Conservation (phyloP, 2,113 vertebrate species). For the Oncorhynchus kisutch region DNA sequence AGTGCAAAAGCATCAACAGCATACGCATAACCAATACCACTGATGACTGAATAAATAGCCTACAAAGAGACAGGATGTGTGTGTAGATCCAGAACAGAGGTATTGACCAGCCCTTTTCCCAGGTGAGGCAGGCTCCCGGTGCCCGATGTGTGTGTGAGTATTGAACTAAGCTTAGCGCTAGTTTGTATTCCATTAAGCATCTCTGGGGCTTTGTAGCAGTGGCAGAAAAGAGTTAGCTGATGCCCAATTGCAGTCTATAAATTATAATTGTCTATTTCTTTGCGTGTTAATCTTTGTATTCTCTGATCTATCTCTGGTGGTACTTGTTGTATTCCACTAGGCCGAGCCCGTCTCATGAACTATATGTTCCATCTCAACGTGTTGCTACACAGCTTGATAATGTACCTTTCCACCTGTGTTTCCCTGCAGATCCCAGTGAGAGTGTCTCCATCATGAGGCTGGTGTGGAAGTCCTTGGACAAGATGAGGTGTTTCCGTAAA, state of each 20-base stretch:
- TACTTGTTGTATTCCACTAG: too few species aligned
- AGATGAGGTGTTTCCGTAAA: slow-evolving; percentile 97
- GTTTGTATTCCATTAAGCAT: slow-evolving; percentile 66
- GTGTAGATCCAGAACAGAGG: slow-evolving; percentile 46
- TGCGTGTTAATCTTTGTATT: too few species aligned
- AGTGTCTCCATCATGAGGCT: slow-evolving; percentile 73
- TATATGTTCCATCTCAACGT: too few species aligned
- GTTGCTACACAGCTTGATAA: not conserved
- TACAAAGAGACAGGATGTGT: slow-evolving; percentile 6
- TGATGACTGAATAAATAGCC: not conserved
- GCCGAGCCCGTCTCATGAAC: too few species aligned
- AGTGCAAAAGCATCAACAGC: too few species aligned
- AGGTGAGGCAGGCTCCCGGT: slow-evolving; percentile 42
- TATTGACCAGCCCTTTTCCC: slow-evolving; percentile 57
- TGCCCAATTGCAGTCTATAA: slow-evolving; percentile 14
- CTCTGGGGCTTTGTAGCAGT: slow-evolving; percentile 46
- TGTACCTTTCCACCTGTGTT: slow-evolving; percentile 16
- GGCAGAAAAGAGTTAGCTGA: slow-evolving; percentile 47
- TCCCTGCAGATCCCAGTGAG: slow-evolving; percentile 52
- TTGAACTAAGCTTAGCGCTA: slow-evolving; percentile 51
- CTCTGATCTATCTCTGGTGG: too few species aligned
- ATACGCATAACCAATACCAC: not conserved
- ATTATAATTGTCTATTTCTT: too few species aligned
- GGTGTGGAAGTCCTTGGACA: slow-evolving; percentile 87
- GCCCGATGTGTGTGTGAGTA: slow-evolving; percentile 56